Evolutionary conservation across 2,113 vertebrate genomes (phyloP).

Genomic region (Alosa alosa): DNA sequence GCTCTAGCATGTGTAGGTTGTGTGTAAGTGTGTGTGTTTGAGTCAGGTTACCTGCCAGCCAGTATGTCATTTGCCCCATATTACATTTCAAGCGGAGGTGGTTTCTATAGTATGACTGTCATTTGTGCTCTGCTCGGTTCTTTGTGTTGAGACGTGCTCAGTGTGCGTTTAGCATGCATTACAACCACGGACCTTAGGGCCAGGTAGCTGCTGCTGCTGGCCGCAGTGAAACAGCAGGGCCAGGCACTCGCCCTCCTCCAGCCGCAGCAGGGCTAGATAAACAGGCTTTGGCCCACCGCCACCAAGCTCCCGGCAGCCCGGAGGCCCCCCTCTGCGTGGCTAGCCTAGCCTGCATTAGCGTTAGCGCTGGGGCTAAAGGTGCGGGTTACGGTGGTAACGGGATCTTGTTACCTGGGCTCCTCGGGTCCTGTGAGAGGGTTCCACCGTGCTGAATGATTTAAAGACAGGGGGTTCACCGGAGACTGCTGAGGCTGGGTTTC

Average conservation of each 20-base stretch:
- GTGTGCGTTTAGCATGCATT: background rate
- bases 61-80: background rate
- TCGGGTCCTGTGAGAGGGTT: constrained; percentile 47
- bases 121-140: background rate
- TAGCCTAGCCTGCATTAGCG: no score
- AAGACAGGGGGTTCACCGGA: constrained; percentile 26
- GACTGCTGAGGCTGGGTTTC: background rate
- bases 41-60: constrained; percentile 3
- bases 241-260: background rate
- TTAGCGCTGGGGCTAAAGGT: background rate
- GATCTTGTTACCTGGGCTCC: constrained; percentile 38
- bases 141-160: background rate
- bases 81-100: constrained; percentile 14
- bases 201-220: background rate
- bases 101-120: background rate
- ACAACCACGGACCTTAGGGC: background rate
- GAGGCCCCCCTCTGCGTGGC: no score
- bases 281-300: background rate
- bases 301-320: background rate
- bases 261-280: background rate
- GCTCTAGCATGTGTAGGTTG: background rate
- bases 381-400: constrained; percentile 17
- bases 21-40: constrained; percentile 1
- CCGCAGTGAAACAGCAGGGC: background rate
- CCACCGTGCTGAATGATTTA: constrained; percentile 52